These are phyloP conservation scores for Musca vetustissima DNA, from an alignment of 1,140 invertebrate species.

Conservation along the genomic window DNA sequence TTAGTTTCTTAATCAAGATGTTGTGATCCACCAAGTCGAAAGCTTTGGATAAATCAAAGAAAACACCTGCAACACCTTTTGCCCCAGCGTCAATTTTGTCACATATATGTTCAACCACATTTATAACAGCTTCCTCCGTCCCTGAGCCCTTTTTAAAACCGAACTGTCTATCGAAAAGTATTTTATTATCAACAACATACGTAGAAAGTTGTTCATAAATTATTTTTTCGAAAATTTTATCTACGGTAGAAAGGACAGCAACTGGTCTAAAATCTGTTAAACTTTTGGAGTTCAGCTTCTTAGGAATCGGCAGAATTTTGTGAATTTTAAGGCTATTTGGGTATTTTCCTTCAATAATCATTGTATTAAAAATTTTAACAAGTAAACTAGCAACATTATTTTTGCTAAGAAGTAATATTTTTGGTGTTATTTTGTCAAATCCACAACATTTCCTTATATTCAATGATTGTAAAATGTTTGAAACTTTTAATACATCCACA, in stretches of 20 bases:
- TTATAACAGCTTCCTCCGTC: conserved; percentile 2
- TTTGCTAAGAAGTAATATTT: too few relatives aligned
- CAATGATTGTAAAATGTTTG: background rate
- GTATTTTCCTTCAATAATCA: background rate
- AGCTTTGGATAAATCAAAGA: background rate
- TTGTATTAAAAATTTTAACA: background rate
- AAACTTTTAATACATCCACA: background rate
- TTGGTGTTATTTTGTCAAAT: too few relatives aligned
- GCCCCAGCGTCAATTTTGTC: background rate
- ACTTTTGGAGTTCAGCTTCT: background rate
- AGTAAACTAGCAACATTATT: too few relatives aligned
- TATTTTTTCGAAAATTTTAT: too few relatives aligned
- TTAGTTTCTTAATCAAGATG: background rate
- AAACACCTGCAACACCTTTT: background rate
- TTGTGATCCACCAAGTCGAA: background rate
- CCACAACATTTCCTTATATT: background rate
- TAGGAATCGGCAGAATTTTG: background rate
- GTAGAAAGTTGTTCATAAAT: too few relatives aligned
- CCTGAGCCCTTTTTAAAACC: background rate
- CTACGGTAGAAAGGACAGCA: background rate
- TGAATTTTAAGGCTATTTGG: background rate
- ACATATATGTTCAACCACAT: background rate
- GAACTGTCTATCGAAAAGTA: background rate
- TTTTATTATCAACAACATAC: background rate
- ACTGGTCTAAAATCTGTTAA: background rate